Conservation (phyloP, 2,888 invertebrate genomes). For the Pyrocoelia pectoralis region DNA sequence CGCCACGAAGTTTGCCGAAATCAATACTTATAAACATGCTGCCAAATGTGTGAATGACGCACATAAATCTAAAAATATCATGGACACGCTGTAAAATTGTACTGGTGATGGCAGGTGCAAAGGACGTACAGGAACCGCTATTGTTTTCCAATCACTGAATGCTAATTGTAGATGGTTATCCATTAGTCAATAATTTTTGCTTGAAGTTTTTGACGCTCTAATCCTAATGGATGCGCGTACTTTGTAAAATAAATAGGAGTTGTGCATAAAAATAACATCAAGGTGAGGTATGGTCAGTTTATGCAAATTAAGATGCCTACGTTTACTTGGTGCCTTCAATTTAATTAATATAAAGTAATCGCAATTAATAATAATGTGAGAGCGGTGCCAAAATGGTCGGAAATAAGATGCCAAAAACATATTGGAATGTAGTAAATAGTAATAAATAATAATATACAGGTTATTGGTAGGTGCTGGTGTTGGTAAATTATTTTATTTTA, state of each 20-base stretch:
- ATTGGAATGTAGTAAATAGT: too few relatives aligned
- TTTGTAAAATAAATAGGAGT: background rate
- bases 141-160: slow-evolving; percentile 23
- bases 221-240: too few relatives aligned
- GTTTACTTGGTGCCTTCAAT: background rate
- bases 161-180: slow-evolving; percentile 14
- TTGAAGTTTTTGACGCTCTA: background rate
- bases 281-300: background rate
- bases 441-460: too few relatives aligned
- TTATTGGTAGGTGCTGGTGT: too few relatives aligned
- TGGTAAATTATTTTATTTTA: too few relatives aligned
- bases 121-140: slow-evolving; percentile 19
- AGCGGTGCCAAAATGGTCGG: too few relatives aligned
- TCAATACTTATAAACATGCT: slow-evolving; percentile 24
- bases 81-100: slow-evolving; percentile 24
- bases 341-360: too few relatives aligned
- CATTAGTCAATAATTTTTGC: background rate
- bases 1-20: background rate
- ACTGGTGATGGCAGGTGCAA: slow-evolving; percentile 14
- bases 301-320: background rate
- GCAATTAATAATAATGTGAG: too few relatives aligned
- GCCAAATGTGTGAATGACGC: slow-evolving; percentile 49
- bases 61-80: slow-evolving; percentile 50
- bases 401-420: too few relatives aligned
- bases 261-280: background rate